Evolutionary conservation across 2,888 invertebrate genomes (phyloP).

Genomic region (Polydrusus pterygomalis): DNA sequence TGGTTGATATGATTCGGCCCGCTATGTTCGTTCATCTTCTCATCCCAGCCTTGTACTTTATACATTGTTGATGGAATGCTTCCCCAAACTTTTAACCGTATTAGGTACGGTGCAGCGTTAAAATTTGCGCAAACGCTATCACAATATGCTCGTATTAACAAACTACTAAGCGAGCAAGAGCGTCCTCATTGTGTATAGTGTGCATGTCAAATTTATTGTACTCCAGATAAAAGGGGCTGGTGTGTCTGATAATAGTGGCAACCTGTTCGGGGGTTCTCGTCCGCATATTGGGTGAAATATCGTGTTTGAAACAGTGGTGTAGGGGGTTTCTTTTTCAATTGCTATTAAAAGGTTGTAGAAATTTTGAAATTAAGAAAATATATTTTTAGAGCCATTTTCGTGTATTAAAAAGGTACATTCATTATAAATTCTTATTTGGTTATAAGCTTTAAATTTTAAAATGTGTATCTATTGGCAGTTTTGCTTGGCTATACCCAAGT

Average conservation of each 20-base stretch:
- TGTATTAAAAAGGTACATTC: too few relatives aligned
- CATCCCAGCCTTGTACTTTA: too few relatives aligned
- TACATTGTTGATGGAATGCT: too few relatives aligned
- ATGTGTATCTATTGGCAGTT: too few relatives aligned
- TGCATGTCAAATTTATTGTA: conserved; percentile 35
- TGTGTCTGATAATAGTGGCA: conserved; percentile 36
- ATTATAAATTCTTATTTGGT: too few relatives aligned
- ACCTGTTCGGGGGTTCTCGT: conserved; percentile 17
- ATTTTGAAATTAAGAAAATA: too few relatives aligned
- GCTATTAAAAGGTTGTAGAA: neutral
- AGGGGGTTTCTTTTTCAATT: neutral
- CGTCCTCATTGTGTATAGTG: conserved; percentile 28
- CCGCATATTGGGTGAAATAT: conserved; percentile 12
- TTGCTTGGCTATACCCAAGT: too few relatives aligned
- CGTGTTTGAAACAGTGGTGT: conserved; percentile 2
- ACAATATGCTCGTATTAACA: conserved; percentile 10
- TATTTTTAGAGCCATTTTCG: too few relatives aligned
- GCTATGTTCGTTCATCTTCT: too few relatives aligned
- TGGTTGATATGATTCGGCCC: too few relatives aligned
- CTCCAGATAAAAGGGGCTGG: conserved; percentile 33
- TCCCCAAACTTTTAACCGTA: too few relatives aligned
- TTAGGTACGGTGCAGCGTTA: neutral
- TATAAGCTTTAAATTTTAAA: too few relatives aligned
- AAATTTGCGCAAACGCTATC: neutral
- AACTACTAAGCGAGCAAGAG: conserved; percentile 17